A percentile compares a stretch with the other conserved stretches of the same genome.
Conservation (phyloP, 2,888 invertebrate species). For the Plebejus anna region DNA sequence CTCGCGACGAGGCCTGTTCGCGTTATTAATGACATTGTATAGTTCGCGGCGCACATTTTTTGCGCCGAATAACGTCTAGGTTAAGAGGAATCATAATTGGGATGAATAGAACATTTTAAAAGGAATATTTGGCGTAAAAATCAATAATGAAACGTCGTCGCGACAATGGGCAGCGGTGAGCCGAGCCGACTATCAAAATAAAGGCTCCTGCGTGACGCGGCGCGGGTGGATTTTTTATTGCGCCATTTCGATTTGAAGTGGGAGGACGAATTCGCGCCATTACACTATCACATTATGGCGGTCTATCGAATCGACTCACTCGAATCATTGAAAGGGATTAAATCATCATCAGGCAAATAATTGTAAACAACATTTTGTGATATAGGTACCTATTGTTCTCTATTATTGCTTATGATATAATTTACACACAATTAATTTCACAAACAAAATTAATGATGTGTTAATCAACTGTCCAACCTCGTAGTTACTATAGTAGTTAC, state of each 20-base stretch:
- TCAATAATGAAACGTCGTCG: slow-evolving; percentile 73
- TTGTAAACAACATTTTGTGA: not conserved
- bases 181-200: slow-evolving; percentile 74
- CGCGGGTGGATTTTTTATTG: slow-evolving; percentile 74
- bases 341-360: not conserved
- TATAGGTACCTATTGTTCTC: too few relatives aligned
- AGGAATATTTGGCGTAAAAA: slow-evolving; percentile 78
- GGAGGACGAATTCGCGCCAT: slow-evolving; percentile 54
- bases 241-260: slow-evolving; percentile 51
- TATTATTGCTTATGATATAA: too few relatives aligned
- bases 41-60: slow-evolving; percentile 52
- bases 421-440: too few relatives aligned
- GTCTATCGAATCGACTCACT: slow-evolving; percentile 34
- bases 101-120: slow-evolving; percentile 67
- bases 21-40: slow-evolving; percentile 75
- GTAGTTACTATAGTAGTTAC: too few relatives aligned
- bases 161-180: slow-evolving; percentile 71
- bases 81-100: slow-evolving; percentile 70
- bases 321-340: slow-evolving; percentile 30
- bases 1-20: slow-evolving; percentile 70
- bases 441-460: too few relatives aligned
- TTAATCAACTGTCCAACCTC: too few relatives aligned
- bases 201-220: slow-evolving; percentile 66
- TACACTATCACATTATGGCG: slow-evolving; percentile 37
- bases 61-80: slow-evolving; percentile 62